Conservation (phyloP, 2,113 vertebrate genomes). For the Corapipo altera region DNA sequence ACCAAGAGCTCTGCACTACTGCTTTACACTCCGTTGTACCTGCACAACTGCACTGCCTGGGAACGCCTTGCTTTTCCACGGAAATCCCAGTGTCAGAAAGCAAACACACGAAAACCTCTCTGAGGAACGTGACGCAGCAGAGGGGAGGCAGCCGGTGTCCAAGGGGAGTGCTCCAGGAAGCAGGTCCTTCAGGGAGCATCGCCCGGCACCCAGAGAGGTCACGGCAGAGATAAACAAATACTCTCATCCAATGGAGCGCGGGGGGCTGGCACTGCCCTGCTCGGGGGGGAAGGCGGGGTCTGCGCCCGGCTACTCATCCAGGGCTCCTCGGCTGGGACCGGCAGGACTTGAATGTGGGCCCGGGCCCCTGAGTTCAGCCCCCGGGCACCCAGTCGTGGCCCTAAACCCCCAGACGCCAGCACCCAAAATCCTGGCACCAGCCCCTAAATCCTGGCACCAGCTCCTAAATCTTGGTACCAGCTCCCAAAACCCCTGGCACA, state of each 20-base stretch:
- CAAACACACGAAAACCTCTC: not conserved
- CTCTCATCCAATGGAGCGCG: not conserved
- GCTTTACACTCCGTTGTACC: not conserved
- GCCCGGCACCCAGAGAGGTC: not conserved
- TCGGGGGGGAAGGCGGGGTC: not conserved
- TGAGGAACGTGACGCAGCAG: not conserved
- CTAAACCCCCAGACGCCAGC: not conserved
- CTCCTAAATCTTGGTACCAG: not conserved
- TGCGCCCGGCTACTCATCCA: accelerated
- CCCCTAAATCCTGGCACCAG: not conserved
- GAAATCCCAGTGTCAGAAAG: not conserved
- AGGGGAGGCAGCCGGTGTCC: accelerated
- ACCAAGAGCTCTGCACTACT: accelerated
- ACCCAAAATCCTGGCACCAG: not conserved
- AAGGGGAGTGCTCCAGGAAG: not conserved
- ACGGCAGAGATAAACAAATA: not conserved
- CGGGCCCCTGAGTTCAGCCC: accelerated
- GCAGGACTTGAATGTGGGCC: accelerated
- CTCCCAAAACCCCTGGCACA: not conserved
- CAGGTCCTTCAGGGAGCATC: not conserved
- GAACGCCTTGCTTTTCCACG: not conserved
- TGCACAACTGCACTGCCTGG: accelerated
- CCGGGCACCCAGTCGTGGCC: too few species aligned
- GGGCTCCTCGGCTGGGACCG: accelerated
- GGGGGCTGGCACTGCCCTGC: not conserved